Evolutionary conservation across 2,888 invertebrate genomes (phyloP).

Genomic region (Drosophila mettleri): DNA sequence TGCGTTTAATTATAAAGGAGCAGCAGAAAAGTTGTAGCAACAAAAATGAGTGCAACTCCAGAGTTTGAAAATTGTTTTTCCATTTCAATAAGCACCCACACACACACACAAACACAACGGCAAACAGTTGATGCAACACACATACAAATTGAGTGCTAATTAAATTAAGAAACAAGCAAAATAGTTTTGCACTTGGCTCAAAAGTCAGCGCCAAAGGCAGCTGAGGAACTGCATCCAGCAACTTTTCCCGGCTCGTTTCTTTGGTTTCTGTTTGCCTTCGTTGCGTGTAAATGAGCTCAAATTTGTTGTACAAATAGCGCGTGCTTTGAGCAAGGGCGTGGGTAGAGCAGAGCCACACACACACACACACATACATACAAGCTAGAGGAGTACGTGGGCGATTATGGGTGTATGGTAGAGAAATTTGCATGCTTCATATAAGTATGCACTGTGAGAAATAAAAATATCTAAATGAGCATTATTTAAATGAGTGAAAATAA

Average conservation of each 20-base stretch:
- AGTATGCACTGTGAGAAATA: constrained; percentile 18
- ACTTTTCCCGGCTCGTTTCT: constrained; percentile 35
- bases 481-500: not conserved
- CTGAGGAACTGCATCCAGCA: constrained; percentile 32
- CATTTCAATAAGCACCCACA: constrained; percentile 10
- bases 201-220: constrained; percentile 53
- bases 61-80: constrained; percentile 59
- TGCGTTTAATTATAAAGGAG: constrained; percentile 65
- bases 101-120: constrained; percentile 22
- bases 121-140: constrained; percentile 6
- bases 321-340: constrained; percentile 21
- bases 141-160: constrained; percentile 67
- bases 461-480: not conserved
- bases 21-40: constrained; percentile 39
- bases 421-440: constrained; percentile 12
- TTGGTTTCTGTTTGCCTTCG: constrained; percentile 35
- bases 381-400: not conserved
- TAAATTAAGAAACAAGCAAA: constrained; percentile 71
- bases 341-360: not conserved
- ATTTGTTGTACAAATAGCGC: constrained; percentile 71
- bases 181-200: constrained; percentile 65
- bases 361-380: not conserved
- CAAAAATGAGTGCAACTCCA: constrained; percentile 42
- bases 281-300: constrained; percentile 77
- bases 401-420: not conserved